Conservation (phyloP, 1,140 invertebrate genomes). For the Bombus sibiricus region DNA sequence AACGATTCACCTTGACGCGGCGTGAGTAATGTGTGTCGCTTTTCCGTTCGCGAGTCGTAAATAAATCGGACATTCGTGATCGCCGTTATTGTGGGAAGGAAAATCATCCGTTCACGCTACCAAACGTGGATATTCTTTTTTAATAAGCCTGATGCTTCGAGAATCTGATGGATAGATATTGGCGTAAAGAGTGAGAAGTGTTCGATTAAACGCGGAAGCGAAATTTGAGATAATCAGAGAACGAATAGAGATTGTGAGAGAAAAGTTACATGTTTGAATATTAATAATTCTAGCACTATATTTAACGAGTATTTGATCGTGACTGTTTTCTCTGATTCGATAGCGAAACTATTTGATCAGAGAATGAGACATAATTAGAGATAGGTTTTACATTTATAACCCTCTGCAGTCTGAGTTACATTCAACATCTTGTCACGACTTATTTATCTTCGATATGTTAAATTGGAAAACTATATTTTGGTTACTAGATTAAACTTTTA, state of each 20-base stretch:
- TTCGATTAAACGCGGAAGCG: neutral
- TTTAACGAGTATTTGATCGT: too few species aligned
- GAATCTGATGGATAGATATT: neutral
- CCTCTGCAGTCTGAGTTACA: neutral
- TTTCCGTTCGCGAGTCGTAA: slow-evolving; percentile 30
- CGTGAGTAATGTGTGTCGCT: slow-evolving; percentile 48
- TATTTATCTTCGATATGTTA: neutral
- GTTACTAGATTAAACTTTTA: neutral
- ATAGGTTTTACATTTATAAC: too few species aligned
- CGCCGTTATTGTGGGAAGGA: neutral
- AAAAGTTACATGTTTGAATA: too few species aligned
- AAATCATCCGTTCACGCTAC: neutral
- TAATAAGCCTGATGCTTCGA: neutral
- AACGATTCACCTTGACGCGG: slow-evolving; percentile 12
- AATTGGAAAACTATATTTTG: neutral
- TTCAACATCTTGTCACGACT: neutral
- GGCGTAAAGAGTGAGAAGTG: too few species aligned
- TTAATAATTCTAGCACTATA: too few species aligned
- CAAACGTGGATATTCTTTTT: neutral
- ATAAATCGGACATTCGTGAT: slow-evolving; percentile 29
- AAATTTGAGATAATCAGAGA: neutral
- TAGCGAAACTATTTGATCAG: too few species aligned
- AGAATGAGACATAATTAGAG: too few species aligned
- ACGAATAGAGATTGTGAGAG: too few species aligned
- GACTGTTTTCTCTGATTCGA: too few species aligned